Base-by-base conservation (phyloP, 2,888 invertebrate species). In the Punctoribates punctum region DNA sequence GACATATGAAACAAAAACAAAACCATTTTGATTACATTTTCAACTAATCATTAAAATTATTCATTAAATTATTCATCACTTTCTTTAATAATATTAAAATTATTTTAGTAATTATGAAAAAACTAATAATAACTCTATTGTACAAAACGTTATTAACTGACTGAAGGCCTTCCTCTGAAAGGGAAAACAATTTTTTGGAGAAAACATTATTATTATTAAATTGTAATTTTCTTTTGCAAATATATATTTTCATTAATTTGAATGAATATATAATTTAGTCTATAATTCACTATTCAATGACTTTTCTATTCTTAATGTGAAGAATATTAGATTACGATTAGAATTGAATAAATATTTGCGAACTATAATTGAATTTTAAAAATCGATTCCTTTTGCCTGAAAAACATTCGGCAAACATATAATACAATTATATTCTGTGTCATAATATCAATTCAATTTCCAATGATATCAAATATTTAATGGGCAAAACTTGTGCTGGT, bases 251-350 rank as follows among this genome's bases (percentile, higher is more conserved):
- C 42, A 42, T 42, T 42, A 42, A 42, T 42, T 42, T 42, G 42
- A 42, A 42, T 42, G 42, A 42, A 42, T 42, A 8, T 34, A 42
- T 42, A 42, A 42, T 42, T 42, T 42, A 42, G 13, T 42, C 42
- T 42, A 42, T 42, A 42, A 42, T 42, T 42, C 42, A 42, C 42
- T 42, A 42, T 42, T 42, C 8, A 42, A 42, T 42, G 42, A 42
- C 42, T 42, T 42, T 13, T 42, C 42, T 42, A 42, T 42, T 20
- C 57, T 57, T 25, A 23, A 57, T 57, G 57, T 57, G 13, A 57
- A 57, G 57, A 57, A 57, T 57, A 57, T 34, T 62, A 62, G 34
- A 34, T 62, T 62, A 62, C n/a, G 62, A 62, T 62, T 62, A 62
- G n/a, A 62, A 34, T 62, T 62, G n/a, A 34, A 62, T 29, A 62